Evolutionary conservation across 2,888 invertebrate genomes (phyloP).

Genomic region (Caenorhabditis sp.): DNA sequence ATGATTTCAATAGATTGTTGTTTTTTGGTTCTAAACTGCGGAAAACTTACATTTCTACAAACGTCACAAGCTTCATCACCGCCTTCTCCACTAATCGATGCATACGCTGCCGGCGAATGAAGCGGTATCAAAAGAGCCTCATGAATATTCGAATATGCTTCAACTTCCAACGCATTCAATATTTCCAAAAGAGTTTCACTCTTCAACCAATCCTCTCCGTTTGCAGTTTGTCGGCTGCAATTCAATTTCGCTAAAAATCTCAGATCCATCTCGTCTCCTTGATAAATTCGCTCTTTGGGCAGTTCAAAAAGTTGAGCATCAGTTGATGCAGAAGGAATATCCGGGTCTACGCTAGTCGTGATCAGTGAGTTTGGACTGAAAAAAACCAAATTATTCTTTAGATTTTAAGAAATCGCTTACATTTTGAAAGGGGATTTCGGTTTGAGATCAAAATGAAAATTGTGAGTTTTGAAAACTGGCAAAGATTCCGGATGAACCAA

Average conservation of each 20-base stretch:
- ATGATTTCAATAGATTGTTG: too few relatives aligned
- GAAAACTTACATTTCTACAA: conserved; percentile 75
- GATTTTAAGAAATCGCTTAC: conserved; percentile 1
- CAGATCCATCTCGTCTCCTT: conserved; percentile 38
- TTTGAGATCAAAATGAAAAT: conserved; percentile 11
- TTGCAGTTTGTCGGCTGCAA: conserved; percentile 3
- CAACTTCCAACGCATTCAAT: conserved; percentile 50
- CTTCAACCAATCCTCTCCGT: conserved; percentile 5
- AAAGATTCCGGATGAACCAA: conserved; percentile 37
- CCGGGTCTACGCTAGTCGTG: not conserved
- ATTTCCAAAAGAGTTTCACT: conserved; percentile 36
- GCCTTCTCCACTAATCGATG: conserved; percentile 76
- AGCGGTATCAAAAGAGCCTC: conserved; percentile 39
- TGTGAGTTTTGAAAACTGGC: conserved; percentile 12
- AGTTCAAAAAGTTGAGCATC: not conserved
- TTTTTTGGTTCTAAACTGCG: too few relatives aligned
- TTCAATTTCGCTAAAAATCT: conserved; percentile 37
- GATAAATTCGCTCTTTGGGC: conserved; percentile 24
- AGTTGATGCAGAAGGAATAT: not conserved
- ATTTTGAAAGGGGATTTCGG: not conserved
- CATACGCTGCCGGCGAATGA: conserved; percentile 22
- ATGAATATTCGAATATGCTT: conserved; percentile 46
- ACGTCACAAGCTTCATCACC: conserved; percentile 96
- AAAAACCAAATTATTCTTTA: not conserved
- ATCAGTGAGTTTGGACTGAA: not conserved